Percentiles rank a stretch among this genome's conserved stretches.
Conservation (phyloP, 2,113 vertebrate genomes). For the Hypocryptadius cinnamomeus region DNA sequence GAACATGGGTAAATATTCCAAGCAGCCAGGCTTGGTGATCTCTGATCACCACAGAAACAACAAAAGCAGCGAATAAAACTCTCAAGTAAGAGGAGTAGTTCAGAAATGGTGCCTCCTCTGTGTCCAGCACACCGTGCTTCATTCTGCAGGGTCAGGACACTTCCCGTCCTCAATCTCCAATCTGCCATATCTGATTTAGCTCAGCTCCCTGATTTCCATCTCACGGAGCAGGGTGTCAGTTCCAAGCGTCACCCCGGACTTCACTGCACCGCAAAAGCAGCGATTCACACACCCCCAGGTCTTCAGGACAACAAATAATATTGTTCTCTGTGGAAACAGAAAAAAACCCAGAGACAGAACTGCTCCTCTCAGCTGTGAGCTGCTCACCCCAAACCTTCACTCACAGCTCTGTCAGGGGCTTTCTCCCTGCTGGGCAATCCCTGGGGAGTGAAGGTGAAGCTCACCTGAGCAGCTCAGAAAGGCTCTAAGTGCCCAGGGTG, state of each 20-base stretch:
- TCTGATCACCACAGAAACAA: not conserved
- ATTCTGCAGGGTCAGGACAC: not conserved
- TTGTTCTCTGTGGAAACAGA: not conserved
- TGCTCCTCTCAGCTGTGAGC: not conserved
- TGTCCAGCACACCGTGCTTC: not conserved
- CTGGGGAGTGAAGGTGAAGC: accelerated
- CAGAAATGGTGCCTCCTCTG: not conserved
- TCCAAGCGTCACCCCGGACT: not conserved
- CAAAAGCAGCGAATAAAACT: not conserved
- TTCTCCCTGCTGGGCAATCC: not conserved
- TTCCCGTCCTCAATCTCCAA: not conserved
- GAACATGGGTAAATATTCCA: not conserved
- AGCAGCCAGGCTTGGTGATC: not conserved
- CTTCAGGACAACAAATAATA: not conserved
- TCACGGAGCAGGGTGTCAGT: not conserved
- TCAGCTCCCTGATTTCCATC: not conserved
- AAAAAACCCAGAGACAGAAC: not conserved
- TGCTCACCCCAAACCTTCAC: not conserved
- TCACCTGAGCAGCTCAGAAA: not conserved
- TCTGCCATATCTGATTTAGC: accelerated
- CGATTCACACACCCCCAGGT: accelerated
- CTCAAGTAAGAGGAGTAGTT: not conserved
- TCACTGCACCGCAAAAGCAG: accelerated
- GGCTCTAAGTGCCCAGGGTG: not conserved
- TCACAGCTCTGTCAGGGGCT: not conserved